phyloP scores from a whole-genome alignment of 2,113 vertebrate species.

The Scortum barcoo region DNA sequence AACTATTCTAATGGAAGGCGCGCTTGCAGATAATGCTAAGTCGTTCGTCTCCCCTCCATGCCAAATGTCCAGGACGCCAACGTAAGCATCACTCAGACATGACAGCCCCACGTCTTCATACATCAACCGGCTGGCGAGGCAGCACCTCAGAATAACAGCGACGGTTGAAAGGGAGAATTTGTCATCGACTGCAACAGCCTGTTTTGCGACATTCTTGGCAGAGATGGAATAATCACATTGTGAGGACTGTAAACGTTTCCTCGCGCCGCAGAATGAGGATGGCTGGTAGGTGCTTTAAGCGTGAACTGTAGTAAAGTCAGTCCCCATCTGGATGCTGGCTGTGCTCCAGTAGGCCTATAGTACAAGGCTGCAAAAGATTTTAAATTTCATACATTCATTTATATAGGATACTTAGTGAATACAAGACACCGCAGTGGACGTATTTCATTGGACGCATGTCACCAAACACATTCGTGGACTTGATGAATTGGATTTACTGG shows the following conservation, averaged over 20 bases:
- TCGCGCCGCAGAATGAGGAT: background rate
- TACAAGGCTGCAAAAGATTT: background rate
- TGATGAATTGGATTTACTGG: background rate
- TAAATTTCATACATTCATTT: background rate
- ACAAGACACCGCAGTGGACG: background rate
- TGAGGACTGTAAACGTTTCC: constrained; percentile 43
- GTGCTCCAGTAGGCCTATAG: background rate
- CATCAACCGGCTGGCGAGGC: constrained; percentile 17
- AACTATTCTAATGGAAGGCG: constrained; percentile 19
- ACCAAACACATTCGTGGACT: background rate
- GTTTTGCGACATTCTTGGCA: constrained; percentile 49
- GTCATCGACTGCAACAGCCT: constrained; percentile 23
- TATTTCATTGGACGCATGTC: background rate
- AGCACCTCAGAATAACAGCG: constrained; percentile 22
- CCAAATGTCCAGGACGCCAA: background rate
- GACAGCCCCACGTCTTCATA: constrained; percentile 8
- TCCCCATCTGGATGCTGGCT: background rate
- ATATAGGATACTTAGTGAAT: background rate
- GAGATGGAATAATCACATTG: constrained; percentile 51
- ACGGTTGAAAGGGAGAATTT: constrained; percentile 8
- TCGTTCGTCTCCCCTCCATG: constrained; percentile 5
- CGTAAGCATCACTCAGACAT: constrained; percentile 42
- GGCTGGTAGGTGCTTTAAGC: constrained; percentile 29
- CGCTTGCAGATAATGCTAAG: constrained; percentile 23
- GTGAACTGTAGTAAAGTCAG: background rate